Evolutionary conservation across 2,888 invertebrate species (phyloP).

Genomic region (Bellardia bayeri): DNA sequence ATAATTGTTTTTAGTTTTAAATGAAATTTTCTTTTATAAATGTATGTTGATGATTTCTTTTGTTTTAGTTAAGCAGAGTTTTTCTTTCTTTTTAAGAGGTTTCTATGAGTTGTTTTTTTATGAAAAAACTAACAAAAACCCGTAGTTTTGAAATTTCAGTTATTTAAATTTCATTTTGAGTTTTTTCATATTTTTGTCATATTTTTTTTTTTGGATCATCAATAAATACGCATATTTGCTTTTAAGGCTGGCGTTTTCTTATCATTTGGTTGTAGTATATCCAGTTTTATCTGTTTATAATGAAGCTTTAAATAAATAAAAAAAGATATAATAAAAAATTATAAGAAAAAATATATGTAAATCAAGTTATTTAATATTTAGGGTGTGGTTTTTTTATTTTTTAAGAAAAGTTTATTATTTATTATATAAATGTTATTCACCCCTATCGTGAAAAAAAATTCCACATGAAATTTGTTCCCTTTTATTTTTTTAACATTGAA

Average conservation of each 20-base stretch:
- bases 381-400: not conserved
- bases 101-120: slow-evolving; percentile 29
- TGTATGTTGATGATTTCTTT: slow-evolving; percentile 34
- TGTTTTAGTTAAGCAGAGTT: slow-evolving; percentile 41
- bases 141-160: not conserved
- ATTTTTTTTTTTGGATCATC: slow-evolving; percentile 31
- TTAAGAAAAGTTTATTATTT: not conserved
- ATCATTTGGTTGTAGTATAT: slow-evolving; percentile 47
- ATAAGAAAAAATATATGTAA: not conserved
- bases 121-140: slow-evolving; percentile 26
- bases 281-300: slow-evolving; percentile 34
- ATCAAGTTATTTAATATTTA: not conserved
- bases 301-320: slow-evolving; percentile 52
- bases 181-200: not conserved
- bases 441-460: too few species aligned
- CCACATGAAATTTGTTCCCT: too few species aligned
- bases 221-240: slow-evolving; percentile 28
- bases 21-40: slow-evolving; percentile 30
- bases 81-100: not conserved
- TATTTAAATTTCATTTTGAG: not conserved
- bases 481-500: too few species aligned
- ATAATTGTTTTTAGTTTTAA: slow-evolving; percentile 39
- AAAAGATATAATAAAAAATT: slow-evolving; percentile 27
- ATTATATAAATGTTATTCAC: too few species aligned
- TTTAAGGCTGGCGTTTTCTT: slow-evolving; percentile 40